phyloP scores from a whole-genome alignment of 2,113 vertebrate genomes.

The Pseudorhombus dupliciocellatus region DNA sequence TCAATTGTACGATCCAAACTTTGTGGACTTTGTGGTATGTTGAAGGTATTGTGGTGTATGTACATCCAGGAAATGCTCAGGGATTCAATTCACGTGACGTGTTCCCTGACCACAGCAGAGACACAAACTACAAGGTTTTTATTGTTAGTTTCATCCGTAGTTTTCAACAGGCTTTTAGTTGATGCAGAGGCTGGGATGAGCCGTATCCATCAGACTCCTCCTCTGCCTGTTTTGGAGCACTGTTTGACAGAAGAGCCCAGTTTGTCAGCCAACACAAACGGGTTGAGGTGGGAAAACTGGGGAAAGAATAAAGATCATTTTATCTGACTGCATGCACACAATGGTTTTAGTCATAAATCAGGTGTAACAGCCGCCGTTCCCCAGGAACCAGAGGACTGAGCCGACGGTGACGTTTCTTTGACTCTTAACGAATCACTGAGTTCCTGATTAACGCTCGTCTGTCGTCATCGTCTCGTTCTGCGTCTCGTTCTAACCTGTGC shows the following conservation, averaged over 20 bases:
- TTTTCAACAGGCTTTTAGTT: too few relatives aligned
- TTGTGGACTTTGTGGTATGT: neutral
- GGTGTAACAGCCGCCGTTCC: too few relatives aligned
- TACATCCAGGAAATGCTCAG: neutral
- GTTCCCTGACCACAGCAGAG: neutral
- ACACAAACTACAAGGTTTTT: too few relatives aligned
- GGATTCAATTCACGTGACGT: neutral
- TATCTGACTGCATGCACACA: too few relatives aligned
- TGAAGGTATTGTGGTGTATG: neutral
- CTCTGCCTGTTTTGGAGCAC: conserved; percentile 69
- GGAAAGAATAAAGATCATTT: neutral
- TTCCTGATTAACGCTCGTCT: neutral
- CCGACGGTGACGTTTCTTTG: too few relatives aligned
- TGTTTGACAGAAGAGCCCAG: conserved; percentile 67
- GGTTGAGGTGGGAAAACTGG: conserved; percentile 74
- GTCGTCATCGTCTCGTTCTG: neutral
- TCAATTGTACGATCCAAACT: neutral
- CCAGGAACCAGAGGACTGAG: too few relatives aligned
- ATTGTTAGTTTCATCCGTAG: too few relatives aligned
- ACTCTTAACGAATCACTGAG: too few relatives aligned
- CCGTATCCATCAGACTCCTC: neutral
- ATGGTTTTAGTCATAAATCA: too few relatives aligned
- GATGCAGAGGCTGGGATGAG: too few relatives aligned
- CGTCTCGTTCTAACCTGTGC: too few relatives aligned
- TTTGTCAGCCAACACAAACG: conserved; percentile 74